A percentile compares a stretch with the other conserved stretches of the same genome.
phyloP scores from a whole-genome alignment of 2,888 invertebrate species.

The Mesochorus sp. region DNA sequence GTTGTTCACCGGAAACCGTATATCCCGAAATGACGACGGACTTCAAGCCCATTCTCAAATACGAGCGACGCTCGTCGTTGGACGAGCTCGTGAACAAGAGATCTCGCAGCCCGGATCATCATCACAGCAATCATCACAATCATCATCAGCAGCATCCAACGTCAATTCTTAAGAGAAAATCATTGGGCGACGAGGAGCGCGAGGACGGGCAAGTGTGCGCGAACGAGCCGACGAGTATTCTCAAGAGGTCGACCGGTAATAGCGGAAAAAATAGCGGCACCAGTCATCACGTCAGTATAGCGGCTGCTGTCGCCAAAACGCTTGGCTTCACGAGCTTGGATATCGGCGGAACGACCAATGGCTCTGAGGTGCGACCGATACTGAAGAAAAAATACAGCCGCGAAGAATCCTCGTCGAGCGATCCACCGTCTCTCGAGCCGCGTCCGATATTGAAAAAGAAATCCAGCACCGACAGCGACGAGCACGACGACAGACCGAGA shows the following conservation, averaged over 20 bases:
- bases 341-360: slow-evolving; percentile 81
- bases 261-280: slow-evolving; percentile 84
- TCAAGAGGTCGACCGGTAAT: slow-evolving; percentile 89
- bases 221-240: slow-evolving; percentile 90
- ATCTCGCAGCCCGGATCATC: slow-evolving; percentile 85
- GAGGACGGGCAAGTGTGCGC: slow-evolving; percentile 86
- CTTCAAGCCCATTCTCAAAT: slow-evolving; percentile 87
- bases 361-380: slow-evolving; percentile 89
- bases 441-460: slow-evolving; percentile 94
- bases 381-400: slow-evolving; percentile 92
- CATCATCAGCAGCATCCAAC: slow-evolving; percentile 83
- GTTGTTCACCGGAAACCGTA: slow-evolving; percentile 88
- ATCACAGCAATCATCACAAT: slow-evolving; percentile 76
- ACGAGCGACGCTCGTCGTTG: slow-evolving; percentile 87
- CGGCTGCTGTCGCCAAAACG: slow-evolving; percentile 86
- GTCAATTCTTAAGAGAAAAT: slow-evolving; percentile 88
- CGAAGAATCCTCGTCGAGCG: slow-evolving; percentile 83
- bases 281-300: slow-evolving; percentile 86
- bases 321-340: slow-evolving; percentile 52
- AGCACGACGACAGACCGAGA: slow-evolving; percentile 88
- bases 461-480: slow-evolving; percentile 89
- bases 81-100: slow-evolving; percentile 87
- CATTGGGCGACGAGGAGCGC: slow-evolving; percentile 85
- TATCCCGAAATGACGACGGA: slow-evolving; percentile 83
- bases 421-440: slow-evolving; percentile 77